These are phyloP conservation scores for Pleuronectes platessa DNA, from an alignment of 2,113 vertebrate species.

Conservation along the genomic window DNA sequence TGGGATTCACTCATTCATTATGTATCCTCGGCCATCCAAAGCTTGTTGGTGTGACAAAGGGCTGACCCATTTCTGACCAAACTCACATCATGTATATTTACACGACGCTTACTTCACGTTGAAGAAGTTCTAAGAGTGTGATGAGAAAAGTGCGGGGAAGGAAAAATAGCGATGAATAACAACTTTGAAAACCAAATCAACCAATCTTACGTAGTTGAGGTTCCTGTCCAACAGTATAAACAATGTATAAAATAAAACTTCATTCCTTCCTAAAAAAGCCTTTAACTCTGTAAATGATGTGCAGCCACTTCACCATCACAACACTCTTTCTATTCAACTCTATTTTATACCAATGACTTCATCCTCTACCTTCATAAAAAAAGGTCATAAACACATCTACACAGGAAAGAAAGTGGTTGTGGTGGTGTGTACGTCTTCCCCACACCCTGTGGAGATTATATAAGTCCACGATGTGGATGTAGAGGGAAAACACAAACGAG, in stretches of 20 bases:
- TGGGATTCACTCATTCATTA: slow-evolving; percentile 51
- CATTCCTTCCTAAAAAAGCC: neutral
- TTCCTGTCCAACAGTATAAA: neutral
- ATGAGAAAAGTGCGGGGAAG: neutral
- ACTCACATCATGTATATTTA: slow-evolving; percentile 1
- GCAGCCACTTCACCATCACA: neutral
- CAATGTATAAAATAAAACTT: neutral
- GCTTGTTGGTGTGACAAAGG: slow-evolving; percentile 23
- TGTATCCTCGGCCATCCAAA: slow-evolving; percentile 22
- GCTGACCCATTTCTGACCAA: slow-evolving; percentile 59
- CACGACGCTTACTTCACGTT: neutral
- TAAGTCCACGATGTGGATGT: neutral
- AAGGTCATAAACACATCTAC: neutral
- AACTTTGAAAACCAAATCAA: too few species aligned
- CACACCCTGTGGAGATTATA: neutral
- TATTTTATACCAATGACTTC: neutral
- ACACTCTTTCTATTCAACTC: neutral
- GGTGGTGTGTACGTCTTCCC: neutral
- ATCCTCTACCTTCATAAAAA: neutral
- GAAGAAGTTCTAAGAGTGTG: neutral
- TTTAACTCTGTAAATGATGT: neutral
- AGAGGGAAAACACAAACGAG: neutral
- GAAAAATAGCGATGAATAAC: neutral
- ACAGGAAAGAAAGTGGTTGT: neutral
- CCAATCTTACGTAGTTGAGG: too few species aligned